phyloP scores from a whole-genome alignment of 2,113 vertebrate species.

The Paramisgurnus dabryanus region DNA sequence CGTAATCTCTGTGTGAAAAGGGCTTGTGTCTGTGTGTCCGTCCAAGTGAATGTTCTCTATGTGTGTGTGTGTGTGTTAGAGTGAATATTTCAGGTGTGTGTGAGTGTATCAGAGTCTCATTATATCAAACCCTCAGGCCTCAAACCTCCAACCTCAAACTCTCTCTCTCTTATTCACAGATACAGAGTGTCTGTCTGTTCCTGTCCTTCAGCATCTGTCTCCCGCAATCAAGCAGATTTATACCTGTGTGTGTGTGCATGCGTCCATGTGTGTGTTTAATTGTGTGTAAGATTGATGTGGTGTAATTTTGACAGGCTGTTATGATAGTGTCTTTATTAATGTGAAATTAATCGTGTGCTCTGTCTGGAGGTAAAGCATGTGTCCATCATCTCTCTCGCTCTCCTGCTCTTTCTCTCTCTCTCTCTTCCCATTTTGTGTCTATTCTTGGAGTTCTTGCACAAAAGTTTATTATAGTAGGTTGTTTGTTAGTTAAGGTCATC shows the following conservation, averaged over 20 bases:
- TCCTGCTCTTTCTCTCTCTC: neutral
- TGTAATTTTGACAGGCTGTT: constrained; percentile 10
- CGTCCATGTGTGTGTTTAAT: neutral
- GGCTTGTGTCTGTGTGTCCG: no score
- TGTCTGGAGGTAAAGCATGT: constrained; percentile 3
- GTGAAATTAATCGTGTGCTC: constrained; percentile 9
- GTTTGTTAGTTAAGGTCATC: no score
- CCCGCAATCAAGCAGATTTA: neutral
- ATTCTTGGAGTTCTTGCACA: neutral
- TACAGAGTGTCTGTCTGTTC: neutral
- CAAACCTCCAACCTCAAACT: constrained; percentile 37
- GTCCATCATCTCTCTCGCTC: neutral
- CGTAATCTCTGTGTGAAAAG: no score
- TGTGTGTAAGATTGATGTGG: neutral
- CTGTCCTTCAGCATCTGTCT: constrained; percentile 27
- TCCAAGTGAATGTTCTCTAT: no score
- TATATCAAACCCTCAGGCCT: constrained; percentile 56
- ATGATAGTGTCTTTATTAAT: constrained; percentile 18
- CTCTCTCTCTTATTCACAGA: neutral
- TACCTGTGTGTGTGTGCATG: neutral
- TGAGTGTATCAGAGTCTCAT: constrained; percentile 48
- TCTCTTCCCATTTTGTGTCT: neutral
- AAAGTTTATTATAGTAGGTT: no score
- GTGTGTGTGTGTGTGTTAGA: no score
- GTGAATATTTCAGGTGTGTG: constrained; percentile 31